Evolutionary conservation across 2,113 vertebrate species (phyloP).

Genomic region (Gallinago undulata): DNA sequence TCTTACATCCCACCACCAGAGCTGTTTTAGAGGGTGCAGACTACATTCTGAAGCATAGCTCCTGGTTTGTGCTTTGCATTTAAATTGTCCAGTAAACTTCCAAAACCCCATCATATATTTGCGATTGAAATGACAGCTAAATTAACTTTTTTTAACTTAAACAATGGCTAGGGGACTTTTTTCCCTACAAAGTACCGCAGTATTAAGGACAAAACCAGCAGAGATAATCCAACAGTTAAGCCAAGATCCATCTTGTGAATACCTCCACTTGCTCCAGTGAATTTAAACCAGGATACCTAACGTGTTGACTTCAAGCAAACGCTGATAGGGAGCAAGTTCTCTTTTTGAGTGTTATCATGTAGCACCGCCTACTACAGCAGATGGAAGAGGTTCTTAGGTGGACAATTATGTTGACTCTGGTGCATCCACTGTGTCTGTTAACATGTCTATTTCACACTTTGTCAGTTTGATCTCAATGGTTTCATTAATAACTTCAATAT

Average conservation of each 20-base stretch:
- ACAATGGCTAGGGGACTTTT: background rate
- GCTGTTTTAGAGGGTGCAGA: background rate
- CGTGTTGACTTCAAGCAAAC: background rate
- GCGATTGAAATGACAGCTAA: background rate
- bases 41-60: background rate
- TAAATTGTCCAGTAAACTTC: background rate
- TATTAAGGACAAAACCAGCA: background rate
- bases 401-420: background rate
- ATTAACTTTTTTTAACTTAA: background rate
- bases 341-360: background rate
- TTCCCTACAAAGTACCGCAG: background rate
- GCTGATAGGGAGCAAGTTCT: background rate
- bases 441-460: background rate
- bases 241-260: background rate
- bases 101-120: background rate
- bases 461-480: background rate
- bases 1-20: background rate
- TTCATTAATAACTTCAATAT: background rate
- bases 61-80: background rate
- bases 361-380: background rate
- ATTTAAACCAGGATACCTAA: background rate
- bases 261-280: background rate
- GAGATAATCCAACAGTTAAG: background rate
- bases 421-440: background rate
- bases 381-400: background rate